Conservation (phyloP, 2,113 vertebrate species). For the Malurus elegans region DNA sequence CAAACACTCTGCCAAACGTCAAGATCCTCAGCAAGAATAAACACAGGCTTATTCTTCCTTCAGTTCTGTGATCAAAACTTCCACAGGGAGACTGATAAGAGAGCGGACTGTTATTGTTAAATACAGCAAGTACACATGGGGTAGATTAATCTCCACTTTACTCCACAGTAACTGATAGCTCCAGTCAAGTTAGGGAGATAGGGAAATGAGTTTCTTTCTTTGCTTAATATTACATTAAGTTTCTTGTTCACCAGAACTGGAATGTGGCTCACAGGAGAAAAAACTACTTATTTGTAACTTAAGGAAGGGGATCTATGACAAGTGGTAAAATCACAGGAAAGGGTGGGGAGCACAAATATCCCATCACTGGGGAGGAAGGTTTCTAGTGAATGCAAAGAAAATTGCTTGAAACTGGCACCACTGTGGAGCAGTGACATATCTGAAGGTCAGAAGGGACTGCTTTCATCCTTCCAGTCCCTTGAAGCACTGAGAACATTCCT, state of each 20-base stretch:
- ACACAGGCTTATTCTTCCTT: slow-evolving; percentile 50
- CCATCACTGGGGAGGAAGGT: not conserved
- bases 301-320: not conserved
- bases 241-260: slow-evolving; percentile 4
- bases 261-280: not conserved
- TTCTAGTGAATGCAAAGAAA: not conserved
- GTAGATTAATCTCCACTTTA: slow-evolving; percentile 55
- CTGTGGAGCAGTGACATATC: not conserved
- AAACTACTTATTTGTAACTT: not conserved
- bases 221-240: slow-evolving; percentile 51
- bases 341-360: not conserved
- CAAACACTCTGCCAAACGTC: slow-evolving; percentile 48
- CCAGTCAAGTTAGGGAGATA: slow-evolving; percentile 32
- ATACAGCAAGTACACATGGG: slow-evolving; percentile 37
- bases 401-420: not conserved
- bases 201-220: slow-evolving; percentile 42
- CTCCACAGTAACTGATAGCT: slow-evolving; percentile 41
- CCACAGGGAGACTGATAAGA: slow-evolving; percentile 59
- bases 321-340: slow-evolving; percentile 42
- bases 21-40: slow-evolving; percentile 55
- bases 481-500: not conserved
- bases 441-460: not conserved
- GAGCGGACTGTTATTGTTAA: slow-evolving; percentile 25
- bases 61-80: slow-evolving; percentile 52
- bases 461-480: not conserved